Evolutionary conservation across 2,113 vertebrate genomes (phyloP).

Genomic region (Pedionomus torquatus): DNA sequence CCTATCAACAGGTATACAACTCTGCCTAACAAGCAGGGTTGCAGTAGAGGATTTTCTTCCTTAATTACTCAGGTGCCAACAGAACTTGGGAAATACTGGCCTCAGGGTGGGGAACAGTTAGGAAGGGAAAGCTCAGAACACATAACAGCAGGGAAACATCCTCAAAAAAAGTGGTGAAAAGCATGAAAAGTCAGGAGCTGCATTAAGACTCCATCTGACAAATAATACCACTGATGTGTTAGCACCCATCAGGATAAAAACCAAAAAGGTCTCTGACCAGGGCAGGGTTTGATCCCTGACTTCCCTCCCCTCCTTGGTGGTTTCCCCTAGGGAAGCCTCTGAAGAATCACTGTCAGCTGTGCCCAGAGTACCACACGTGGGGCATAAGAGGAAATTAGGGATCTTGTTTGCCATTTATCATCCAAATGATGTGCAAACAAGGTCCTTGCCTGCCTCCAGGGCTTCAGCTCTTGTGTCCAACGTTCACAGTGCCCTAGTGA

Average conservation of each 20-base stretch:
- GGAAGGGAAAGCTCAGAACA: not conserved
- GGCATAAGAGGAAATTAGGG: not conserved
- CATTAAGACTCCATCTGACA: not conserved
- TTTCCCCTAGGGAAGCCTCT: not conserved
- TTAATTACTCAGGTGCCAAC: not conserved
- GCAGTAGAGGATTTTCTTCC: not conserved
- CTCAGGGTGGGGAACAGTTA: not conserved
- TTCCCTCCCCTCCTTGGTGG: not conserved
- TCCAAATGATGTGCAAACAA: not conserved
- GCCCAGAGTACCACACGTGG: too few species aligned
- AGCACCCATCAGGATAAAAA: not conserved
- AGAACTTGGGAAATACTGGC: not conserved
- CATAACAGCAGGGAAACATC: not conserved
- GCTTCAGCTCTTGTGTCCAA: not conserved
- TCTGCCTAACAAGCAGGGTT: not conserved
- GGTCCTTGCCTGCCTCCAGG: not conserved
- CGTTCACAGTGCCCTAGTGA: too few species aligned
- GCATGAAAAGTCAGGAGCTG: not conserved
- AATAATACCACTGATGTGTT: not conserved
- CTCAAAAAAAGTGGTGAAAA: not conserved
- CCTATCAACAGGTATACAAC: not conserved
- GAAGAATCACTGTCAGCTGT: fast-evolving
- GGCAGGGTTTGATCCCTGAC: not conserved
- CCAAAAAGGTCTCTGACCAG: not conserved
- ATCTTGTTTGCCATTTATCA: not conserved